Evolutionary conservation across 2,888 invertebrate genomes (phyloP).

Genomic region (Acanthosepion esculentum): DNA sequence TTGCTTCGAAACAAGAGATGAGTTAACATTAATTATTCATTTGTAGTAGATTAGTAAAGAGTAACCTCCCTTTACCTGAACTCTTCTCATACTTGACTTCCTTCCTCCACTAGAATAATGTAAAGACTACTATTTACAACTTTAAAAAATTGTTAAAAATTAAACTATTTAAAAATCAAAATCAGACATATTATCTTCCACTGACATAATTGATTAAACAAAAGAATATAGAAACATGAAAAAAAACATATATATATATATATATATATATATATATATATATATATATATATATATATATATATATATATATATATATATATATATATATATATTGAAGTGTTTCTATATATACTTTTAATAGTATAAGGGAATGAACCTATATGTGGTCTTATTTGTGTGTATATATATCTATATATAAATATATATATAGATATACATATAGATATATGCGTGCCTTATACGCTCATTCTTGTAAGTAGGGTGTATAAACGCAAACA

Average conservation of each 20-base stretch:
- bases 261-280: neutral
- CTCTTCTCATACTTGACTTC: neutral
- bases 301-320: neutral
- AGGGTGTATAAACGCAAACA: neutral
- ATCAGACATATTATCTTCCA: neutral
- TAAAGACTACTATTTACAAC: neutral
- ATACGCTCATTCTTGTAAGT: neutral
- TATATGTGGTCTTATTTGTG: neutral
- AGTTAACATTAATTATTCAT: too few relatives aligned
- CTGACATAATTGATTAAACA: neutral
- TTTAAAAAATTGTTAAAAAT: too few relatives aligned
- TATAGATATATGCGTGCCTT: neutral
- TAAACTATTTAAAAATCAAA: neutral
- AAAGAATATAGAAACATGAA: neutral
- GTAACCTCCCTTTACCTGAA: neutral
- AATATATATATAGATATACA: neutral
- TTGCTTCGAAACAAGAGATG: too few relatives aligned
- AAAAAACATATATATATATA: too few relatives aligned
- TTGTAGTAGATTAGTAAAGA: too few relatives aligned
- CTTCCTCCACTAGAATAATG: neutral
- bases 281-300: neutral
- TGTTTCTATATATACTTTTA: neutral
- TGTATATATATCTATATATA: neutral
- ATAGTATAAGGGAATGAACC: neutral
- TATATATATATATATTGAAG: neutral